Base-by-base conservation (phyloP, 2,888 invertebrate genomes). In the Malachius bipustulatus region DNA sequence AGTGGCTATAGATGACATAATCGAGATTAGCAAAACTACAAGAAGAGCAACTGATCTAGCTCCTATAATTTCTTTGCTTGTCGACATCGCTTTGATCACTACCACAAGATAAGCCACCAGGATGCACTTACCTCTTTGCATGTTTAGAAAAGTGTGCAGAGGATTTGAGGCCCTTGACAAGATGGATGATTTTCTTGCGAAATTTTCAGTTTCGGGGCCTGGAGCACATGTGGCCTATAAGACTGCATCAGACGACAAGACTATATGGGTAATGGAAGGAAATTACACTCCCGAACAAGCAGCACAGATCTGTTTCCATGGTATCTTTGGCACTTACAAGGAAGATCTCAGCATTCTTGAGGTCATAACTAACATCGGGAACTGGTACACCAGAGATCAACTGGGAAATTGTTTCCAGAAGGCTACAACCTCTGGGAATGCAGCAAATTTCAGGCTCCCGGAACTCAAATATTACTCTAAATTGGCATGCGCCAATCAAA, bases 311-410 rank as follows among this genome's bases (percentile, higher is more conserved):
- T 10, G 19, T 2, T 42, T 38, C 10, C 40, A 42, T 27, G 11
- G 34, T 2, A 39, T 43, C 12, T 41, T 43, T 30, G 39, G 39
- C 8, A 41, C 39, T 3, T 43, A 19, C 26, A 43, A 41, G 33
- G 41, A 43, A 30, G 43, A 43, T 16, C 27, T 43, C 1, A 30
- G 31, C 9, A 32, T 42, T 10, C 28, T 42, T 14, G 30, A 14
- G 16, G 1, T n/a, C 11, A 40, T 40, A 1, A 39, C 39, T 1
- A 32, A 30, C n/a, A 6, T 34, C 4, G 24, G 11, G 2, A 35
- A 9, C 4, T 42, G 42, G 40, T 26, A 35, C 9, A 27, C 15
- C 4, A 35, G 38, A 9, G 41, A 40, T 16, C 27, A 36, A 6
- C 11, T 39, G 10, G 38, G 36, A 2, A 10, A 16, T 2, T 14